Conservation (phyloP, 2,113 vertebrate species). For the Lasiurus borealis region DNA sequence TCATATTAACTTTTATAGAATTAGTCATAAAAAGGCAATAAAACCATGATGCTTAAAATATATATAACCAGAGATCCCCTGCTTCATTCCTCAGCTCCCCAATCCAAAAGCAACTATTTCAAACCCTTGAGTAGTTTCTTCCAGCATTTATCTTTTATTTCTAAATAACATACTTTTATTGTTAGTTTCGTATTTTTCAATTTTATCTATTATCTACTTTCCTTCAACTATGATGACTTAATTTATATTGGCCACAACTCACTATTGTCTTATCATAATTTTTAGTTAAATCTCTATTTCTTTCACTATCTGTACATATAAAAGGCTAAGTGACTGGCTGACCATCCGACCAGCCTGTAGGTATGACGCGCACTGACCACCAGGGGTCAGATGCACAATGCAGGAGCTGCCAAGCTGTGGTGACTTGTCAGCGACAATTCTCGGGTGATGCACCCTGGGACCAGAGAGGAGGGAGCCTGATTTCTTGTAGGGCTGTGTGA, state of each 20-base stretch:
- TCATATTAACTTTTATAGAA: background rate
- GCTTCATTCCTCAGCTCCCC: background rate
- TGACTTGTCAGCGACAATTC: no score
- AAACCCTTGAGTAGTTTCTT: background rate
- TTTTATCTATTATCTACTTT: constrained; percentile 29
- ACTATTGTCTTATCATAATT: background rate
- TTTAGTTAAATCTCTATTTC: constrained; percentile 9
- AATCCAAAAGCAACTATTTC: background rate
- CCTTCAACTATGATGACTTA: background rate
- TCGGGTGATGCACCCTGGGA: no score
- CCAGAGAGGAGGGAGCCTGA: no score
- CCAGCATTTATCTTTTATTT: background rate
- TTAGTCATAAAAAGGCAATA: constrained; percentile 20
- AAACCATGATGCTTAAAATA: background rate
- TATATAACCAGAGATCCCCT: background rate
- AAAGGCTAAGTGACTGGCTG: no score
- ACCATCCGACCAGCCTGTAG: no score
- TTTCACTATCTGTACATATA: background rate
- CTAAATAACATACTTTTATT: background rate
- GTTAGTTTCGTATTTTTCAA: background rate
- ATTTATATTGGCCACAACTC: background rate
- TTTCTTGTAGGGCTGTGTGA: no score
- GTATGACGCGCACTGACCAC: no score
- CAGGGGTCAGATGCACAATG: no score
- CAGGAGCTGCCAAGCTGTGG: no score